These are phyloP conservation scores for Rhabdophis nuchalis DNA, from an alignment of 2,797 vertebrate species.

Conservation along the genomic window DNA sequence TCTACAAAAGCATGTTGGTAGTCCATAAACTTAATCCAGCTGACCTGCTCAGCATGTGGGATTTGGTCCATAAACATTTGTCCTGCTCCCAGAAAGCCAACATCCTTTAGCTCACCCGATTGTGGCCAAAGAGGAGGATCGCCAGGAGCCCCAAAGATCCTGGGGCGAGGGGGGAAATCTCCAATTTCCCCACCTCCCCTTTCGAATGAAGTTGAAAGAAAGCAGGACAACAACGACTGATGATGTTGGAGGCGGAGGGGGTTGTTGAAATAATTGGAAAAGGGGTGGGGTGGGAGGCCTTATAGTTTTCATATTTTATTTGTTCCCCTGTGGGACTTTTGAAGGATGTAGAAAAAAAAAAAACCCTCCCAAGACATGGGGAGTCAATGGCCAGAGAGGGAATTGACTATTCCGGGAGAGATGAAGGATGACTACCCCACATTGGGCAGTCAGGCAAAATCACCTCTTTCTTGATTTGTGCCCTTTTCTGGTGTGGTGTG, in stretches of 20 bases:
- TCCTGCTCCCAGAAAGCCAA: slow-evolving; percentile 82
- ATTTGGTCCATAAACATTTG: slow-evolving; percentile 85
- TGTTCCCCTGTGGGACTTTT: background rate
- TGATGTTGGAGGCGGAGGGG: background rate
- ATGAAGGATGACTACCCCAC: background rate
- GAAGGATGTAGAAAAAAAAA: rapidly evolving
- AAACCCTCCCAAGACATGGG: background rate
- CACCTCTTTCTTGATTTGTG: background rate
- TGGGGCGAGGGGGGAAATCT: background rate
- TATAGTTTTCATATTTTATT: background rate
- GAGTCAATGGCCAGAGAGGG: too few species aligned
- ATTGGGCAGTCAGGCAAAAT: background rate
- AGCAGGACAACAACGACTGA: background rate
- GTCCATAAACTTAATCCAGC: slow-evolving; percentile 92
- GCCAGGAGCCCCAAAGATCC: background rate
- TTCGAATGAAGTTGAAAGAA: background rate
- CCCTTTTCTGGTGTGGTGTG: background rate
- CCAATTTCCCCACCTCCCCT: background rate
- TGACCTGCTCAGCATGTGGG: slow-evolving; percentile 89
- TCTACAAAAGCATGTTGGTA: slow-evolving; percentile 89
- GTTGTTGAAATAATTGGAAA: background rate
- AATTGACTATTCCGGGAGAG: background rate
- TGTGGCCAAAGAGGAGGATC: background rate
- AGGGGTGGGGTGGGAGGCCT: background rate
- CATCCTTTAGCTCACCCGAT: slow-evolving; percentile 74